Percentiles rank a stretch among this genome's conserved stretches.
These are phyloP conservation scores for Dendropsophus ebraccatus DNA, from an alignment of 2,113 vertebrate species.

Conservation along the genomic window DNA sequence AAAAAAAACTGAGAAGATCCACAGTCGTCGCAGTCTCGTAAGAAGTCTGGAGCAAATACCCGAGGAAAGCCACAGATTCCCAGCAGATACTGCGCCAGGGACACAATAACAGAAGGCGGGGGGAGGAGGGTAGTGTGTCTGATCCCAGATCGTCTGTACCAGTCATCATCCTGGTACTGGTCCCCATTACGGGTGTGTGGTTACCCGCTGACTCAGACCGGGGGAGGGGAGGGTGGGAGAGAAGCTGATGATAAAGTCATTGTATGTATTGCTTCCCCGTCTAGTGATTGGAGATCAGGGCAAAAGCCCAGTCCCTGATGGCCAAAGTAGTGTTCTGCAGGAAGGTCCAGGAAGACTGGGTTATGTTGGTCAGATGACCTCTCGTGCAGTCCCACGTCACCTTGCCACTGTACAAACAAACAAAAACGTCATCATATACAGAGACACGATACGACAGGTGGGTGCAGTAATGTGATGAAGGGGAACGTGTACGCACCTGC, in stretches of 20 bases:
- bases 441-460: too few relatives aligned
- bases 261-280: too few relatives aligned
- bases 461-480: too few relatives aligned
- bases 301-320: slow-evolving; percentile 84
- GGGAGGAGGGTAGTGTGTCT: background rate
- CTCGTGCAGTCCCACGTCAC: slow-evolving; percentile 82
- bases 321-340: slow-evolving; percentile 82
- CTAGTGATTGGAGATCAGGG: slow-evolving; percentile 79
- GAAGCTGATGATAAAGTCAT: background rate
- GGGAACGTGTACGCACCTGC: slow-evolving; percentile 79
- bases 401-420: slow-evolving; percentile 76
- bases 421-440: too few relatives aligned
- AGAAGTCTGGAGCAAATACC: background rate
- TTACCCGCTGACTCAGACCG: background rate
- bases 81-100: background rate
- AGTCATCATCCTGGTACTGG: background rate
- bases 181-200: background rate
- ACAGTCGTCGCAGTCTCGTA: too few relatives aligned
- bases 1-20: background rate
- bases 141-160: background rate
- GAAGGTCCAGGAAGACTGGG: slow-evolving; percentile 83
- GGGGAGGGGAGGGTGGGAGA: background rate
- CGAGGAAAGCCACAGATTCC: too few relatives aligned
- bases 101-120: background rate
- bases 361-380: slow-evolving; percentile 78